Conservation (phyloP, 2,888 invertebrate genomes). For the Ormyrus rosae region DNA sequence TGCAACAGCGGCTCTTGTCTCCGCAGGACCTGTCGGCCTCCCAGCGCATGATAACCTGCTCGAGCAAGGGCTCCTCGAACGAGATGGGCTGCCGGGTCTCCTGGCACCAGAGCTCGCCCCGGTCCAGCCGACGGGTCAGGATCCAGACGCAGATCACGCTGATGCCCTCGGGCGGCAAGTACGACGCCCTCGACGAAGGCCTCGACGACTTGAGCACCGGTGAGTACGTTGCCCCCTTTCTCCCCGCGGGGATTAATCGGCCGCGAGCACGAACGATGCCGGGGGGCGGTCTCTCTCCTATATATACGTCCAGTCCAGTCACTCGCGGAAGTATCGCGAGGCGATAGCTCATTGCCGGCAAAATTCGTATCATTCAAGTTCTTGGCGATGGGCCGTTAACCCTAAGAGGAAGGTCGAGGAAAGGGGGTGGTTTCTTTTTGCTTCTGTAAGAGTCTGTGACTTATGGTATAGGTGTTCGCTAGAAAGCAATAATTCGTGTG, state of each 20-base stretch:
- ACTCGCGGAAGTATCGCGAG: too few species aligned
- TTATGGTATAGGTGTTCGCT: too few species aligned
- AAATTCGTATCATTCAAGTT: too few species aligned
- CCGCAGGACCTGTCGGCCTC: conserved; percentile 54
- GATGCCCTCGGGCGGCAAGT: conserved; percentile 21
- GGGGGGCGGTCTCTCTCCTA: too few species aligned
- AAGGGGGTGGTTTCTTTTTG: too few species aligned
- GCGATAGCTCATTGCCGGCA: too few species aligned
- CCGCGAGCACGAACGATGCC: too few species aligned
- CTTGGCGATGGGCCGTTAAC: too few species aligned
- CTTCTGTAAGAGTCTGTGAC: too few species aligned
- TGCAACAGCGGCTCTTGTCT: conserved; percentile 38
- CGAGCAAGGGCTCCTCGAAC: conserved; percentile 57
- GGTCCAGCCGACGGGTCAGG: conserved; percentile 3
- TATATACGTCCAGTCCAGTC: too few species aligned
- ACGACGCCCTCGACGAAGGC: conserved; percentile 19
- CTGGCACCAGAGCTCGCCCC: conserved; percentile 26
- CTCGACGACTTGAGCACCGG: conserved; percentile 25
- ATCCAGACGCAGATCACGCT: conserved; percentile 40
- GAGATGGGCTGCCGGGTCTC: conserved; percentile 59
- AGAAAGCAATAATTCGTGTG: too few species aligned
- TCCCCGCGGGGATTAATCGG: background rate
- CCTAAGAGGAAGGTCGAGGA: too few species aligned
- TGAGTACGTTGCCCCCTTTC: conserved; percentile 9
- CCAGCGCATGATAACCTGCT: conserved; percentile 47